Evolutionary conservation across 2,113 vertebrate species (phyloP), one percentile per base, ranked within the genome.

Genomic region (Pithys albifrons): DNA sequence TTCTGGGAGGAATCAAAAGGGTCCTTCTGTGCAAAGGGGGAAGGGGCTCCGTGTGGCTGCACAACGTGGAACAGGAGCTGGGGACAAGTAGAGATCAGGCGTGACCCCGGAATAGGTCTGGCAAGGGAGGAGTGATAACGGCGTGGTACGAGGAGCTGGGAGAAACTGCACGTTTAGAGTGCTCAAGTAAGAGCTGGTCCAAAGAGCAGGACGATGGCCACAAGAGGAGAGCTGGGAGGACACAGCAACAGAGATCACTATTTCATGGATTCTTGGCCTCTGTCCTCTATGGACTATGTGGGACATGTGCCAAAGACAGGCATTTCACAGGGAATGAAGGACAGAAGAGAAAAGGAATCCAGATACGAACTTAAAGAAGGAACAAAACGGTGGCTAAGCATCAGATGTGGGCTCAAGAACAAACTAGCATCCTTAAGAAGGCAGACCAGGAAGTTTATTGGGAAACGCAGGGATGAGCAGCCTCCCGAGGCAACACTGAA

Each of bases 281-380:
- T 93, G 0, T 88, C 71, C 85, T 85, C 93, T 39, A 71, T 1
- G 45, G 95, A 91, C 14, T 2, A 91, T 13, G 45, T 67, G 85
- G 95, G 95, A 96, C 75, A 75, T 0, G 3, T 43, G 91, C 95
- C 96, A 97, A 87, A 94, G 76, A 54, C 72, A 95, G 86, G 88
- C 89, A 76, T 91, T 93, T 95, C 75, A 18, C 86, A 87, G 93
- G 88, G 77, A 92, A 91, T 0, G 22, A 51, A 87, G 22, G 39
- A 70, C 43, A 80, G 77, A 39, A 62, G 27, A 89, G 87, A 55
- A 85, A 76, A 85, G 62, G 43, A 48, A 62, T 37, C 41, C 24
- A 52, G 49, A 89, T 49, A 75, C 70, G 39, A 82, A 76, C 54
- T 49, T 41, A 27, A 41, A 57, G 41, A 89, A 71, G 59, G 74